phyloP scores from a whole-genome alignment of 2,888 invertebrate species.

The Limnephilus auricula region DNA sequence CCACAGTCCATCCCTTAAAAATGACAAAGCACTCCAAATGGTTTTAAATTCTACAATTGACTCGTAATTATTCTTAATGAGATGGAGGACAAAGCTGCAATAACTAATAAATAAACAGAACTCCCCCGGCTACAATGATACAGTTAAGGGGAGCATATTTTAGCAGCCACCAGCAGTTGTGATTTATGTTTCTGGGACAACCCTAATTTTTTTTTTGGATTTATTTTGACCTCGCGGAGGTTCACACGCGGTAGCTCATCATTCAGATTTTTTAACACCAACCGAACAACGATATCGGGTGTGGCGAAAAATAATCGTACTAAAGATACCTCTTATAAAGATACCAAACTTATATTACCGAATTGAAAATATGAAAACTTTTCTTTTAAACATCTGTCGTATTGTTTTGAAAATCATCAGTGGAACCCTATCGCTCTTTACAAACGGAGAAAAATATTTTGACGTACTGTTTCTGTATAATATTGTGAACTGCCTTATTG shows the following conservation, averaged over 20 bases:
- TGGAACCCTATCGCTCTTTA: no score
- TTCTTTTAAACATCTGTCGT: no score
- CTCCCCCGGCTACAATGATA: constrained; percentile 51
- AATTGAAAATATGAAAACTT: no score
- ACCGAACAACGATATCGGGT: background rate
- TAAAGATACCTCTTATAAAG: no score
- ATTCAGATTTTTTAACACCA: constrained; percentile 60
- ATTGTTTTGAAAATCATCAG: no score
- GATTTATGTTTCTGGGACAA: constrained; percentile 53
- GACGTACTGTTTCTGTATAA: no score
- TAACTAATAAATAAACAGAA: constrained; percentile 40
- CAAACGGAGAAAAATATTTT: no score
- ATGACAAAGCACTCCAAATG: constrained; percentile 47
- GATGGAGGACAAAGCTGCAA: constrained; percentile 50
- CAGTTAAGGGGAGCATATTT: constrained; percentile 62
- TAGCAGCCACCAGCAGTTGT: constrained; percentile 46
- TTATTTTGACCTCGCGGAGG: constrained; percentile 45
- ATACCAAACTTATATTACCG: no score
- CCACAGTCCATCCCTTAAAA: constrained; percentile 4
- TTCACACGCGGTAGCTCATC: constrained; percentile 65
- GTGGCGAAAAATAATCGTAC: background rate
- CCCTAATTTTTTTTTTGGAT: constrained; percentile 45
- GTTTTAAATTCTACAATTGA: constrained; percentile 62
- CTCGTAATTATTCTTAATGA: constrained; percentile 66
- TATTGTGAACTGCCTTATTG: no score